Evolutionary conservation across 2,113 vertebrate genomes (phyloP), one percentile per base, ranked within the genome.

Genomic region (Arizona elegans): DNA sequence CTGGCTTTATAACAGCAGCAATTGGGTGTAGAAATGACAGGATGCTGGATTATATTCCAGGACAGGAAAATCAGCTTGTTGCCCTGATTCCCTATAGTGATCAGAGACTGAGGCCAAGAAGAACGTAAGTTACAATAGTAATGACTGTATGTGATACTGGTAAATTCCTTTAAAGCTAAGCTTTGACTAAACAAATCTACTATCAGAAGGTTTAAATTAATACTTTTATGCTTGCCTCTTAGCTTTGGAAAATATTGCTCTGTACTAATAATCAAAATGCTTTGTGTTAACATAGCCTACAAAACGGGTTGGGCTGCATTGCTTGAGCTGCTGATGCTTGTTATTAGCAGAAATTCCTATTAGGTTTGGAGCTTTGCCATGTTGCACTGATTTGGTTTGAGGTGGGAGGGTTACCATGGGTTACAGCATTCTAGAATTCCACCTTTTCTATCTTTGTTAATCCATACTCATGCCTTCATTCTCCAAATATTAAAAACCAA

Each of bases 31-130:
- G 23, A 54, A 17, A 21, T 91, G 5, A 93, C 92, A 88, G 89
- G 92, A 81, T 81, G 93, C 58, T 92, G 47, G 95, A 92, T 92
- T 38, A 70, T 70, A 12, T 95, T 97, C 90, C 96, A 99, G 99
- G 99, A 85, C 99, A 99, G 95, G 99, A 99, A 97, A 99, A 99
- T 94, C 99, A 99, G 94, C 98, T 99, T 23, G 99, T 99, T 94
- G 99, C 99, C 75, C 97, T 99, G 97, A 99, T 99, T 96, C 99
- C 99, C 13, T 99, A 99, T 97, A 99, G 99, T 93, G 99, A 99
- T 97, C 99, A 99, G 91, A 97, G 99, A 94, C 97, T 99, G 91
- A 97, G 98, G 89, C 99, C 99, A 38, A 98, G 99, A 96, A 98
- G 99, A 97, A 99, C 99, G 99, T 99, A 98, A 98, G 99, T 98